phyloP scores from a whole-genome alignment of 1,140 invertebrate species.

The Ectropis grisescens region DNA sequence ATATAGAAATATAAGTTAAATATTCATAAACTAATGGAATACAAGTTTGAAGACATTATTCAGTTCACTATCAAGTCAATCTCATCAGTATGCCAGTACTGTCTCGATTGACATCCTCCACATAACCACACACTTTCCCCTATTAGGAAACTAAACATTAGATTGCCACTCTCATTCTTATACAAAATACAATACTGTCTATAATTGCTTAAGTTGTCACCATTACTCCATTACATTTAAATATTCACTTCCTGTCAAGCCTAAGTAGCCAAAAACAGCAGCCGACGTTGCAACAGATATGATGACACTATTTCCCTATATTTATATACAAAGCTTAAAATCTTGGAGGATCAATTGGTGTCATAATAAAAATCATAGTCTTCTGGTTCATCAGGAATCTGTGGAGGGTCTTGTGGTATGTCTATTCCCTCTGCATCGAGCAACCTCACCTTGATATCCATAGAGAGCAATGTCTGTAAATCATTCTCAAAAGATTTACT shows the following conservation, averaged over 20 bases:
- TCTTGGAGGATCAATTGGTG: constrained; percentile 56
- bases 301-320: too few relatives aligned
- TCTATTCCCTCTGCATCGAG: constrained; percentile 95
- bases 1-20: too few relatives aligned
- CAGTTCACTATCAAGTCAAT: too few relatives aligned
- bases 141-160: not conserved
- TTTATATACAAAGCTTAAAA: too few relatives aligned
- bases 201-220: not conserved
- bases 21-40: not conserved
- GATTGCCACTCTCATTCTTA: not conserved
- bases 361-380: constrained; percentile 69
- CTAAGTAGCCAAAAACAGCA: too few relatives aligned
- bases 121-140: too few relatives aligned
- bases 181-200: not conserved
- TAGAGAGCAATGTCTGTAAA: constrained; percentile 91
- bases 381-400: constrained; percentile 88
- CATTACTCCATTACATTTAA: too few relatives aligned
- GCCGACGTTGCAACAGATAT: too few relatives aligned
- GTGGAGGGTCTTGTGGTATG: constrained; percentile 93
- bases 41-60: too few relatives aligned
- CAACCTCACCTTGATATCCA: constrained; percentile 96
- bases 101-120: too few relatives aligned
- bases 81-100: too few relatives aligned
- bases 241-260: too few relatives aligned
- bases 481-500: constrained; percentile 92